Base-by-base conservation (phyloP, 2,888 invertebrate species). In the Hofmannophila pseudospretella region DNA sequence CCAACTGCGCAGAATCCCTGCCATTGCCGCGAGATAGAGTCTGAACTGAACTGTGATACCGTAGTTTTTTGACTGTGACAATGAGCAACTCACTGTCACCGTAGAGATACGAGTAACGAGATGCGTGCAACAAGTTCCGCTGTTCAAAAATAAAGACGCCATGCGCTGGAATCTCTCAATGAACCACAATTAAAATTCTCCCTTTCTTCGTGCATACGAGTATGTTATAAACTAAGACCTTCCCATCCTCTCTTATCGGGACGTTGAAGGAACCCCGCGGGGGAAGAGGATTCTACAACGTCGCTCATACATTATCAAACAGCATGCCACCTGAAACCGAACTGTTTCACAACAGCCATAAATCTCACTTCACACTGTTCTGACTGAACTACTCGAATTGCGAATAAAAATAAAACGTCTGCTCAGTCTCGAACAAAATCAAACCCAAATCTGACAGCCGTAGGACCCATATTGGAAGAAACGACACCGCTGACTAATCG, bases 161-260 rank as follows among this genome's bases (percentile, higher is more conserved):
- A 54, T 47, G 58, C 58, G 48, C 61, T 62, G 64, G 65, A 69
- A 73, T 74, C 66, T 74, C 76, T 81, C 75, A 81, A 80, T 79
- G 79, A 74, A 67, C 58, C 55, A 78, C 80, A 82, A 84, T 85
- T 84, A 85, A 82, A 67, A 84, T 82, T 85, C 81, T 67, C 53
- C 66, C 52, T 64, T 58, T 47, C 67, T 57, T 51, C 68, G 66
- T 71, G 71, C 73, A 73, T 77, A 67, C 54, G n/a, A n/a, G n/a
- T n/a, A n/a, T n/a, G n/a, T n/a, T n/a, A n/a, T n/a, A 60, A 55
- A 67, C 59, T n/a, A 1, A 23, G 23, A 23, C n/a, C 23, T n/a
- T n/a, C 23, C 23, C 2, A 23, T n/a, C 23, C 23, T 23, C n/a
- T n/a, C 23, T n/a, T 4, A n/a, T 4, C n/a, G 4, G 4, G 4